Conservation (phyloP, 1,140 invertebrate species). For the Drosophila bifasciata region DNA sequence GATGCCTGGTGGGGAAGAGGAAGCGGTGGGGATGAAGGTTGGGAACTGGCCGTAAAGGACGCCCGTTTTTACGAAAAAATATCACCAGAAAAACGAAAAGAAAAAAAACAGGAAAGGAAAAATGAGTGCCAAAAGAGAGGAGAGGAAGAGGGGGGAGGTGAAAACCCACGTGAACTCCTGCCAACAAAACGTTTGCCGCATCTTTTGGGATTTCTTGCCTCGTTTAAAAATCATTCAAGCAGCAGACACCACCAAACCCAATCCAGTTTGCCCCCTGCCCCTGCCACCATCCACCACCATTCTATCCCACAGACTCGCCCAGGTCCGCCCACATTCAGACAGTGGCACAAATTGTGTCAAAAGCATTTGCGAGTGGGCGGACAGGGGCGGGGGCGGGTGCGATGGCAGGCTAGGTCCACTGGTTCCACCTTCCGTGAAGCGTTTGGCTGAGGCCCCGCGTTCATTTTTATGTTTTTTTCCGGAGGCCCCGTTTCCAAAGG, state of each 20-base stretch:
- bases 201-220: constrained; percentile 82
- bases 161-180: constrained; percentile 68
- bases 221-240: constrained; percentile 82
- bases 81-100: constrained; percentile 33
- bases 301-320: background rate
- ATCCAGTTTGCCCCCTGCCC: constrained; percentile 22
- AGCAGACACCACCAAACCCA: constrained; percentile 74
- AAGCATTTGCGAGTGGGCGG: constrained; percentile 52
- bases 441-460: constrained; percentile 65
- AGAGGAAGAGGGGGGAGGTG: background rate
- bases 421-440: constrained; percentile 59
- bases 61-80: constrained; percentile 58
- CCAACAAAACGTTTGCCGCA: constrained; percentile 76
- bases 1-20: constrained; percentile 22
- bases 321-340: constrained; percentile 47
- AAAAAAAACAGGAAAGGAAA: constrained; percentile 42
- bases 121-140: constrained; percentile 26
- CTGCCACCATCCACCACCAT: constrained; percentile 3
- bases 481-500: background rate
- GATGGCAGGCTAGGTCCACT: constrained; percentile 1
- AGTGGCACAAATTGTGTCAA: constrained; percentile 80
- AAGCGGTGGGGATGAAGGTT: background rate
- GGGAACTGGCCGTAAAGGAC: constrained; percentile 57
- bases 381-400: background rate
- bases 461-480: constrained; percentile 79